These are phyloP conservation scores for Falcaria lacertinaria DNA, from an alignment of 2,888 invertebrate genomes.

Conservation along the genomic window DNA sequence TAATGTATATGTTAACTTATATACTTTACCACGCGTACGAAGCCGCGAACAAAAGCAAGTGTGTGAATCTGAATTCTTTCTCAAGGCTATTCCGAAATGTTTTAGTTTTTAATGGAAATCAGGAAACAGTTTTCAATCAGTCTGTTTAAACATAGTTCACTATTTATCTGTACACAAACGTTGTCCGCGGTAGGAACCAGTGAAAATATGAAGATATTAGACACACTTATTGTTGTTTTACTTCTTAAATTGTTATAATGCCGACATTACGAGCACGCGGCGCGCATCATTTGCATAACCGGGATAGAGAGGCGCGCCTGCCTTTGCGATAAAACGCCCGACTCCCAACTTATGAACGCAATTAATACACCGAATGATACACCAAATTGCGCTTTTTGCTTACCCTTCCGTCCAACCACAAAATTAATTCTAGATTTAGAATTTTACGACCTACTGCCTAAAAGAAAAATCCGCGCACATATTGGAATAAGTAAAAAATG, in stretches of 20 bases:
- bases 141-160: too few species aligned
- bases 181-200: too few species aligned
- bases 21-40: too few species aligned
- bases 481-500: constrained; percentile 63
- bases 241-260: constrained; percentile 77
- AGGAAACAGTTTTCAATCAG: too few species aligned
- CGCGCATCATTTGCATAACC: constrained; percentile 70
- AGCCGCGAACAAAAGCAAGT: too few species aligned
- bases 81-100: too few species aligned
- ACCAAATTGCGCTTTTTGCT: constrained; percentile 54
- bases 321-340: constrained; percentile 58
- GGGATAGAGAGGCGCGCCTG: constrained; percentile 49
- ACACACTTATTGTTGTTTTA: constrained; percentile 68
- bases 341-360: constrained; percentile 66
- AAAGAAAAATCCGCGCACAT: constrained; percentile 47
- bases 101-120: too few species aligned
- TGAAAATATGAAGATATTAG: constrained; percentile 32
- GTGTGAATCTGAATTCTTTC: too few species aligned
- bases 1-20: too few species aligned
- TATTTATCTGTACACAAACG: too few species aligned
- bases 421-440: constrained; percentile 62
- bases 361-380: constrained; percentile 73
- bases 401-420: constrained; percentile 27
- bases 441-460: constrained; percentile 44
- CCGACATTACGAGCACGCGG: constrained; percentile 68